Percentiles rank a stretch among this genome's conserved stretches.
These are phyloP conservation scores for Alosa sapidissima DNA, from an alignment of 2,797 vertebrate species.

Conservation along the genomic window DNA sequence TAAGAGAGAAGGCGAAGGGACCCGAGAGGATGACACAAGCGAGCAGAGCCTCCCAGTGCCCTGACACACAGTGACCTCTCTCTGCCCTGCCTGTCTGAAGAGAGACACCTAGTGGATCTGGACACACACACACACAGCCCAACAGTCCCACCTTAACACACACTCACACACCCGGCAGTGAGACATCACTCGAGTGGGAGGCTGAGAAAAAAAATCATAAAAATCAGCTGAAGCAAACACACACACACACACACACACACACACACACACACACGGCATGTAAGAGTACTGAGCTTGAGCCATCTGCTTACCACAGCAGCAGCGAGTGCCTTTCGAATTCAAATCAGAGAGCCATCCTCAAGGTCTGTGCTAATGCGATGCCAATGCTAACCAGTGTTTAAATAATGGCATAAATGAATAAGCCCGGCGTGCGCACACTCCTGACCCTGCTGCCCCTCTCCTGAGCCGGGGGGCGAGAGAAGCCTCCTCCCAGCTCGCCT, in stretches of 20 bases:
- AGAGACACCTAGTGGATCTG: conserved; percentile 71
- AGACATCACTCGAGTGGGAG: neutral
- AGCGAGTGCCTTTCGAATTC: neutral
- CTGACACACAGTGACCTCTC: conserved; percentile 56
- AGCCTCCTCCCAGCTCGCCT: neutral
- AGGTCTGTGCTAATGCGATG: neutral
- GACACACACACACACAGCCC: neutral
- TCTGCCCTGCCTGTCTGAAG: conserved; percentile 58
- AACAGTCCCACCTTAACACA: neutral
- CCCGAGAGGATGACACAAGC: neutral
- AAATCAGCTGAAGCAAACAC: neutral
- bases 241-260: neutral
- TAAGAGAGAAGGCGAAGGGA: neutral
- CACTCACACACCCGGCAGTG: neutral
- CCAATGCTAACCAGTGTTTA: conserved; percentile 15
- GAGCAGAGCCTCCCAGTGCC: neutral
- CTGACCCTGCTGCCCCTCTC: neutral
- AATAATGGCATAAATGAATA: conserved; percentile 24
- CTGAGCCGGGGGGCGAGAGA: neutral
- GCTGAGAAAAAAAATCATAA: neutral
- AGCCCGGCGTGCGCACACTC: neutral
- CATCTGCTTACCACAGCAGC: conserved; percentile 4
- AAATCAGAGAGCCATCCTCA: conserved; percentile 9
- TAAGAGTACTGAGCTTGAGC: neutral
- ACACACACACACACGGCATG: neutral